Evolutionary conservation across 2,113 vertebrate genomes (phyloP).

Genomic region (Strix aluco): DNA sequence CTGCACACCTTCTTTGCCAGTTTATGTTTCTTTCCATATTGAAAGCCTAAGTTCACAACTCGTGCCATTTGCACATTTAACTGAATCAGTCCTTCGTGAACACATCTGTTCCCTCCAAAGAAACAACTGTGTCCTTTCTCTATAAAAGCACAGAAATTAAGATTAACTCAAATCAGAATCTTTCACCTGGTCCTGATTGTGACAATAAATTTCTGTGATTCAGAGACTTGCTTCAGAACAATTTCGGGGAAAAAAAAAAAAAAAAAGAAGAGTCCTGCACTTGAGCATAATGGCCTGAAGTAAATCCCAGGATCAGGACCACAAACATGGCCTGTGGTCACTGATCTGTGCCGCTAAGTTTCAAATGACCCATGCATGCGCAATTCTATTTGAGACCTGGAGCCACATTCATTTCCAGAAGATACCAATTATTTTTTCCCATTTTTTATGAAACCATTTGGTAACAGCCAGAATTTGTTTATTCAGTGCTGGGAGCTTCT

Average conservation of each 20-base stretch:
- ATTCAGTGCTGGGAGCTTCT: background rate
- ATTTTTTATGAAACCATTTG: background rate
- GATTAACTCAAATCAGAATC: background rate
- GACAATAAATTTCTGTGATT: background rate
- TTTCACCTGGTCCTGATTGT: background rate
- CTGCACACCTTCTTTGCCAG: background rate
- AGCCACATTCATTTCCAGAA: background rate
- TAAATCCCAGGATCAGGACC: background rate
- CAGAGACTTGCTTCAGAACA: background rate
- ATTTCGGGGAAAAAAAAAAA: background rate
- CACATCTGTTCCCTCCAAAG: background rate
- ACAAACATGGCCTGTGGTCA: background rate
- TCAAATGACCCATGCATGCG: background rate
- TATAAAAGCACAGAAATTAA: background rate
- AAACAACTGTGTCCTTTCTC: background rate
- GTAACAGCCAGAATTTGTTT: background rate
- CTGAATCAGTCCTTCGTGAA: background rate
- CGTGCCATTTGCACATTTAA: background rate
- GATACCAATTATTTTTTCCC: background rate
- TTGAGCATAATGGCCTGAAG: background rate
- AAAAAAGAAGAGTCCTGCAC: background rate
- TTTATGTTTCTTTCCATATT: background rate
- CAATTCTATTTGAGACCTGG: background rate
- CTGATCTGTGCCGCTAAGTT: background rate
- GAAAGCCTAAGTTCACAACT: background rate